Conservation (phyloP, 1,140 invertebrate species). For the Hyphantria cunea region DNA sequence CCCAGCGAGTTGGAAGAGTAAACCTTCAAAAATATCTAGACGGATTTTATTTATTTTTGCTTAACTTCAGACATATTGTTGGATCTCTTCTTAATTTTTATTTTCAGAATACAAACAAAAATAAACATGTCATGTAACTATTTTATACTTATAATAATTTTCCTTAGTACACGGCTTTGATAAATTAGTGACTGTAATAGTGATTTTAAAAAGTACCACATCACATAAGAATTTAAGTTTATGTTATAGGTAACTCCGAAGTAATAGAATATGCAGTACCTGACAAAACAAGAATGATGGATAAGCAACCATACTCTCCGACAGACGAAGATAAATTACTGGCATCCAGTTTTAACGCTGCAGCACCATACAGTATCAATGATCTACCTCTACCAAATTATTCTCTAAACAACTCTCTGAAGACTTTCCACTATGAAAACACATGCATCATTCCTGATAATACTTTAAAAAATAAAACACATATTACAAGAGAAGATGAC, state of each 20-base stretch:
- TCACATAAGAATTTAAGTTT: slow-evolving; percentile 2
- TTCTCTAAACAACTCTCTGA: slow-evolving; percentile 81
- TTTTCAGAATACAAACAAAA: too few relatives aligned
- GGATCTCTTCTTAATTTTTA: too few relatives aligned
- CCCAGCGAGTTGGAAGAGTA: too few relatives aligned
- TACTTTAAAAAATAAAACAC: slow-evolving; percentile 69
- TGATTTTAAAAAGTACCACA: neutral
- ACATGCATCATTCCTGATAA: slow-evolving; percentile 70
- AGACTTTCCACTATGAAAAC: slow-evolving; percentile 79
- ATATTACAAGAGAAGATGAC: slow-evolving; percentile 70
- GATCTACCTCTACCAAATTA: slow-evolving; percentile 83
- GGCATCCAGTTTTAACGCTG: slow-evolving; percentile 68
- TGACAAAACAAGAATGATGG: slow-evolving; percentile 68
- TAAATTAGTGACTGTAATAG: neutral
- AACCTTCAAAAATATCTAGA: too few relatives aligned
- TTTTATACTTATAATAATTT: too few relatives aligned
- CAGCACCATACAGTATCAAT: slow-evolving; percentile 59
- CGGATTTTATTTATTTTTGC: too few relatives aligned
- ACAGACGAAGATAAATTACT: slow-evolving; percentile 80
- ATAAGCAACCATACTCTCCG: slow-evolving; percentile 75
- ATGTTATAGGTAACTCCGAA: slow-evolving; percentile 66
- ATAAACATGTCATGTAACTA: too few relatives aligned
- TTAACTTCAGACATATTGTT: too few relatives aligned
- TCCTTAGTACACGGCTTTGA: too few relatives aligned
- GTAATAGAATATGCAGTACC: slow-evolving; percentile 77